Percentiles rank a stretch among this genome's conserved stretches.
Conservation (phyloP, 2,113 vertebrate species). For the Alexandromys fortis region DNA sequence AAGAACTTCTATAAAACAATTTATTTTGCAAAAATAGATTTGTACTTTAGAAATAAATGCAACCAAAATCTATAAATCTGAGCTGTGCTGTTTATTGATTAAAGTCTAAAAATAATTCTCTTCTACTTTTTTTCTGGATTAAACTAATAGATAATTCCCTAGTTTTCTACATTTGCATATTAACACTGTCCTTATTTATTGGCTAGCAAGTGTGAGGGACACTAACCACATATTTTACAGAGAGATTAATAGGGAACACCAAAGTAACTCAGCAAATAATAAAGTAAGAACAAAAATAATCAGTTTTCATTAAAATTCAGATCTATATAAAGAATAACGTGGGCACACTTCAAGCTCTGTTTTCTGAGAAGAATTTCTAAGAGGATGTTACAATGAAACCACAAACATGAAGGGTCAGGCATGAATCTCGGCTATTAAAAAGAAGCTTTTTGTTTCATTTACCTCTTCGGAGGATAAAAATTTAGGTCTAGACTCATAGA, state of each 20-base stretch:
- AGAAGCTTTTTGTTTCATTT: conserved; percentile 10
- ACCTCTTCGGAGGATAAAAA: conserved; percentile 8
- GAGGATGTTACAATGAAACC: background rate
- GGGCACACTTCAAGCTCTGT: background rate
- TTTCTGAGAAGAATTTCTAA: conserved; percentile 46
- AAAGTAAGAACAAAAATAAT: background rate
- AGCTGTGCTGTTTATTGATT: background rate
- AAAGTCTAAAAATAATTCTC: background rate
- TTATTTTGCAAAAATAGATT: background rate
- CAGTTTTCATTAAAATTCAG: background rate
- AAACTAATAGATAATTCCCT: background rate
- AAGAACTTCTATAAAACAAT: background rate
- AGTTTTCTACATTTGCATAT: conserved; percentile 10
- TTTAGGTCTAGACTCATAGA: background rate
- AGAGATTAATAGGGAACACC: background rate
- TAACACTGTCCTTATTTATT: conserved; percentile 35
- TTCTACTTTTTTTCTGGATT: background rate
- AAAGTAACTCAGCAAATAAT: background rate
- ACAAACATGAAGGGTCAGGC: background rate
- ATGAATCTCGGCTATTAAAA: background rate
- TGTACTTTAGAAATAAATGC: conserved; percentile 58
- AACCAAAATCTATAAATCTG: conserved; percentile 38
- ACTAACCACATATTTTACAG: conserved; percentile 1
- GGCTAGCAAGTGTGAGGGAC: background rate
- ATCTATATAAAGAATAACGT: background rate